Conservation (phyloP, 2,888 invertebrate genomes). For the Pandemis corylana region DNA sequence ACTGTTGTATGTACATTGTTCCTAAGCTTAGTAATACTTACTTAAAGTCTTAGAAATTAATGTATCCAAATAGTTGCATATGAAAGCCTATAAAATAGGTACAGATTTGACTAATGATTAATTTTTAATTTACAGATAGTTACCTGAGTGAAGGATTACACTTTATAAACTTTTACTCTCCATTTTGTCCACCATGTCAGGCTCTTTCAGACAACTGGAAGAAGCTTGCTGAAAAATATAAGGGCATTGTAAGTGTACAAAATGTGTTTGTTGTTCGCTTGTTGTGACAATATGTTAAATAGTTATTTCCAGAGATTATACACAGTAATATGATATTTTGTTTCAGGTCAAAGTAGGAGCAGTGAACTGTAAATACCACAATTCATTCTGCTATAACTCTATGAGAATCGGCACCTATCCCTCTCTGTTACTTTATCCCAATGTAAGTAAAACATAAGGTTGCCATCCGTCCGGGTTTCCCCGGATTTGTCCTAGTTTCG, state of each 20-base stretch:
- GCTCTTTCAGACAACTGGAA: conserved; percentile 93
- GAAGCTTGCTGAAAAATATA: conserved; percentile 89
- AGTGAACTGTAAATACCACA: conserved; percentile 95
- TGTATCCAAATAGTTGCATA: no score
- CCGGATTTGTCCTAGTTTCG: no score
- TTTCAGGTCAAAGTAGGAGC: conserved; percentile 89
- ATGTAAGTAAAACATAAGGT: conserved; percentile 78
- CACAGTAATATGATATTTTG: neutral
- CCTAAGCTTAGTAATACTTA: no score
- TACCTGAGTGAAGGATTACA: conserved; percentile 88
- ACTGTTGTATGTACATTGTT: no score
- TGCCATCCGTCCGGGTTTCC: no score
- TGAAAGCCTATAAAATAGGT: neutral
- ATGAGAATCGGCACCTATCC: conserved; percentile 91
- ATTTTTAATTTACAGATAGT: conserved; percentile 62
- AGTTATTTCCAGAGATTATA: neutral
- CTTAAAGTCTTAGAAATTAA: no score
- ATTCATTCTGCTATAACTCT: conserved; percentile 89
- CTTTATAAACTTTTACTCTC: conserved; percentile 96
- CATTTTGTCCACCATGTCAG: conserved; percentile 94
- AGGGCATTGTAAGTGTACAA: conserved; percentile 87
- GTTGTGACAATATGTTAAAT: neutral
- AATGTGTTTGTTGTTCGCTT: no score
- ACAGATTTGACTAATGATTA: neutral
- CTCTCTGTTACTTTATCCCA: conserved; percentile 88